Evolutionary conservation across 2,113 vertebrate species (phyloP), one percentile per base, ranked within the genome.

Genomic region (Coreoperca whiteheadi): DNA sequence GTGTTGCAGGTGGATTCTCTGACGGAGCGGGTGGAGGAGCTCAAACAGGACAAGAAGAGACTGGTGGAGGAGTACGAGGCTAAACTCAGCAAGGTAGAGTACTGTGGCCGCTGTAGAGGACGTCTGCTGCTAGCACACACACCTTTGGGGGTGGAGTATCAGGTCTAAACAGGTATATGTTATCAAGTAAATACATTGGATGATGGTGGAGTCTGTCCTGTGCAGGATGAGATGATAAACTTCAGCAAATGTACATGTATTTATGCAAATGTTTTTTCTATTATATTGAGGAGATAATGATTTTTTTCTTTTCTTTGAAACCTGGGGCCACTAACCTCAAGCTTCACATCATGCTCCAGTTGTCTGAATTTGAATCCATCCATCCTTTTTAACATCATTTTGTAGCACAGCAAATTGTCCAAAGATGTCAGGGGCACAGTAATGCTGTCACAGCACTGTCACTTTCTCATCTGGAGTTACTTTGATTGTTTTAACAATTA

Each of bases 41-140:
- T 99, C 57, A 96, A 96, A 77, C 94, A 97, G 53, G 98, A 99
- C 88, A 98, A 95, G 88, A 98, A 97, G 94, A 96, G 96, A 4
- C 94, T 99, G 43, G 96, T 98, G 86, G 98, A 99, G 87, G 98
- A 99, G 73, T 99, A 98, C 23, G 98, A 99, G 91, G 96, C 96
- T 92, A 99, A 99, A 94, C 95, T 99, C 81, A 97, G 90, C 91
- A 99, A 99, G 96, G 94, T 94, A 76, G n/a, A 37, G 23, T 25
- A 61, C 46, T 5, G 20, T 3, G 11, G 34, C 65, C 4, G 5
- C n/a, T 30, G 3, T 6, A 6, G 18, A 43, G 30, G 28, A 21
- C 23, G 16, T 46, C 8, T 32, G 3, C 11, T 41, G 20, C 46
- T 43, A 20, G 14, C 32, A 61, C 23, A 32, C 23, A 32, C 20